Base-by-base conservation (phyloP, 1,140 invertebrate genomes). In the Leucophenga varia region DNA sequence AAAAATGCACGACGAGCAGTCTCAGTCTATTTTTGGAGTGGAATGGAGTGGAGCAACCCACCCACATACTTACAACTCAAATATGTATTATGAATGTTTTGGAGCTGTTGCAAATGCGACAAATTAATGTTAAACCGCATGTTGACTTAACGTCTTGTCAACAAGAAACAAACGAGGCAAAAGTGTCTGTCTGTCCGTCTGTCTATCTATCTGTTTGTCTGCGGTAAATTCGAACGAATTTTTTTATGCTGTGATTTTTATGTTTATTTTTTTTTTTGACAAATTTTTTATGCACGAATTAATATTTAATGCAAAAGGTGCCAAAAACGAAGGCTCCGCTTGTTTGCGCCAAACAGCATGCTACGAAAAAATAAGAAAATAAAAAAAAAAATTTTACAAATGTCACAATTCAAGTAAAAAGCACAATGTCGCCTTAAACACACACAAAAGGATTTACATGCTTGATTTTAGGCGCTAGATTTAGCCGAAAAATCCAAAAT, bases 281-380 rank as follows among this genome's bases (percentile, higher is more conserved):
- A n/a, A n/a, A 49, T 35, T 49, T 30, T 45, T 59, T 49, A 21
- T 54, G 60, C 56, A 56, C 50, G 55, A 63, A 56, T 63, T 58
- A 55, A 63, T 55, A 43, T 58, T 42, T 53, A 61, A 63, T 56
- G 56, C 47, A 59, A 50, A 52, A 64, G 51, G 54, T 61, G 48
- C 44, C 14, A 37, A 17, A 37, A 37, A 37, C 6, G 6, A 16
- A 7, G 12, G 35, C 35, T 14, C 13, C 9, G 31, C 31, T n/a
- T 36, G 30, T 37, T 22, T 39, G n/a, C 21, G 22, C 49, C 47
- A 54, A 50, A 31, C n/a, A 54, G 28, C 21, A 20, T n/a, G n/a
- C n/a, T n/a, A n/a, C n/a, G n/a, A n/a, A n/a, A n/a, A n/a, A n/a
- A 6, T 14, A 48, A 38, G n/a, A 36, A 14, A 14, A 28, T 37